Conservation (phyloP, 2,113 vertebrate species). For the Bucco capensis region DNA sequence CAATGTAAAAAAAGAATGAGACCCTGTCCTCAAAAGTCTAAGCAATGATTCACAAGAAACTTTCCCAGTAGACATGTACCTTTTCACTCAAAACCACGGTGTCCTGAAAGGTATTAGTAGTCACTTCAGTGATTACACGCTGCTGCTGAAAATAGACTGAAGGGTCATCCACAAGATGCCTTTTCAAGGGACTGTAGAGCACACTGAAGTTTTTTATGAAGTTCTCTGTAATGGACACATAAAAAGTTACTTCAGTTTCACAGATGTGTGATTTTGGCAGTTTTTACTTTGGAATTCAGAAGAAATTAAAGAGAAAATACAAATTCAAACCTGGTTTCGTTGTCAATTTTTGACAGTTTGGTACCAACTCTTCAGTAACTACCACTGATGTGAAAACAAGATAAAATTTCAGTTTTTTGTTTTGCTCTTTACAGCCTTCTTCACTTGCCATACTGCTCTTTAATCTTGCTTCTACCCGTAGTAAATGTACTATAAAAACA, state of each 20-base stretch:
- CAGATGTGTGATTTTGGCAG: neutral
- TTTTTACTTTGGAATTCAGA: neutral
- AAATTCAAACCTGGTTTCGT: neutral
- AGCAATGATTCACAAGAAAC: neutral
- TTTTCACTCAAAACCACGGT: conserved; percentile 79
- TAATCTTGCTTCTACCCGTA: neutral
- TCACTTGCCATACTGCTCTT: neutral
- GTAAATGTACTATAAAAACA: neutral
- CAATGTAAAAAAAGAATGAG: neutral
- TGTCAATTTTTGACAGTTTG: neutral
- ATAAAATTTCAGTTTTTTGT: neutral
- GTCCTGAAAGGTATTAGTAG: conserved; percentile 81
- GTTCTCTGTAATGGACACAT: conserved; percentile 75
- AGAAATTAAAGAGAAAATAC: neutral
- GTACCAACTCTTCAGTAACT: neutral
- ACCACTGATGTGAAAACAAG: neutral
- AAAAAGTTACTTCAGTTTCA: neutral
- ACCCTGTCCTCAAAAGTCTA: neutral
- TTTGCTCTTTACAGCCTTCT: neutral
- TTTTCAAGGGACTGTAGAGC: conserved; percentile 86
- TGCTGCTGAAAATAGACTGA: conserved; percentile 23
- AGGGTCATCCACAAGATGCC: conserved; percentile 83
- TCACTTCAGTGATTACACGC: conserved; percentile 85
- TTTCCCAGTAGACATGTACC: conserved; percentile 61
- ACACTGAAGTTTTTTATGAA: conserved; percentile 95